Evolutionary conservation across 2,113 vertebrate genomes (phyloP).

Genomic region (Puma concolor): DNA sequence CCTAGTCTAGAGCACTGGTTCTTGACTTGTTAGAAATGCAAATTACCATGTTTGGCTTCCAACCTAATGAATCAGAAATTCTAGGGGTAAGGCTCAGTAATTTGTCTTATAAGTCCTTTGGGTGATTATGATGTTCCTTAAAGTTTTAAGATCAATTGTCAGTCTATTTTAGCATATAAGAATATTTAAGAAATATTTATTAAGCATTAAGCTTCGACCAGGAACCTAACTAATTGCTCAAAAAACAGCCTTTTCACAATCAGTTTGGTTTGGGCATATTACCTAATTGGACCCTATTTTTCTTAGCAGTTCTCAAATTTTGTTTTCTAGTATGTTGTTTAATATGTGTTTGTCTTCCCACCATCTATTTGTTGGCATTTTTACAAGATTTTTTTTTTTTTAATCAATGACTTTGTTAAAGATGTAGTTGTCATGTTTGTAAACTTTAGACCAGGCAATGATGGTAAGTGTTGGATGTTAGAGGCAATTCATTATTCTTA

Average conservation of each 20-base stretch:
- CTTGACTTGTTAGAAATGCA: slow-evolving; percentile 20
- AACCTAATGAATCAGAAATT: background rate
- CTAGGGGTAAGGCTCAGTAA: background rate
- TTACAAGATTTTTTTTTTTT: background rate
- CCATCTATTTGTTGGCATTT: background rate
- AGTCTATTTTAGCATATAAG: background rate
- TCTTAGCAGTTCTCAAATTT: background rate
- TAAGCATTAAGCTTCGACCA: background rate
- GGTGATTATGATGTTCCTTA: background rate
- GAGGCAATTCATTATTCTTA: background rate
- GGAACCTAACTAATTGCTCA: background rate
- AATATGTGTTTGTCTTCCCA: background rate
- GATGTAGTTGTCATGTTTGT: background rate
- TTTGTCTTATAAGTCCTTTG: background rate
- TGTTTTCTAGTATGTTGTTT: background rate
- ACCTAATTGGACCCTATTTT: background rate
- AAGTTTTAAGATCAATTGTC: background rate
- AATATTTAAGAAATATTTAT: background rate
- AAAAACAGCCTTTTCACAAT: background rate
- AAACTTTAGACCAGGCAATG: background rate
- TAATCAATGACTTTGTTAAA: background rate
- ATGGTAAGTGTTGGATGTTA: background rate
- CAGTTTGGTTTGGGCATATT: background rate
- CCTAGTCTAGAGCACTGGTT: background rate
- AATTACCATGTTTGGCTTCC: background rate